phyloP scores from a whole-genome alignment of 2,113 vertebrate genomes.

The Perca flavescens region DNA sequence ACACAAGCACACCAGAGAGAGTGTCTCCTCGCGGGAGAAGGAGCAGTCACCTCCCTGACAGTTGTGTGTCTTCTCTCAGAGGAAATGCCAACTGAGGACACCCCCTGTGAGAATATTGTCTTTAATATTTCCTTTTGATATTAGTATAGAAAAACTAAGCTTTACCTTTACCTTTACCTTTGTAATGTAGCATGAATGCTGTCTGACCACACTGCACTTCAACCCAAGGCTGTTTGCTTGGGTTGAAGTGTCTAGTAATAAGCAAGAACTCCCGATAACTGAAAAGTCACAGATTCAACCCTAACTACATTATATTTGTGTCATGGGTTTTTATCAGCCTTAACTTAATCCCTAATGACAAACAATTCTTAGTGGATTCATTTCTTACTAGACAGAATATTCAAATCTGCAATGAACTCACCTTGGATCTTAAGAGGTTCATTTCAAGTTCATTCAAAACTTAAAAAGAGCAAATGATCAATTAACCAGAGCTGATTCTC shows the following conservation, averaged over 20 bases:
- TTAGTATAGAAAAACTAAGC: background rate
- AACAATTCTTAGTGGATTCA: background rate
- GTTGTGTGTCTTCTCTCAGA: constrained; percentile 23
- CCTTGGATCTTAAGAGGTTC: constrained; percentile 38
- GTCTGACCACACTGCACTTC: background rate
- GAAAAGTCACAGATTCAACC: background rate
- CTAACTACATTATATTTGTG: background rate
- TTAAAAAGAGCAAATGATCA: constrained; percentile 46
- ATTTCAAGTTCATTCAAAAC: constrained; percentile 47
- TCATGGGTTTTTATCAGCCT: background rate
- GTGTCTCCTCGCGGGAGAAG: background rate
- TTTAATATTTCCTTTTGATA: constrained; percentile 31
- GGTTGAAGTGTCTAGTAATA: background rate
- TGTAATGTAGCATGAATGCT: constrained; percentile 11
- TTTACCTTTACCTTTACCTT: background rate
- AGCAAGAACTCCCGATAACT: background rate
- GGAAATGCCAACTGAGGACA: constrained; percentile 15
- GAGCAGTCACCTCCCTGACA: background rate
- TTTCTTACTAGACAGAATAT: background rate
- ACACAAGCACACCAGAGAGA: background rate
- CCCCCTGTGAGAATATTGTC: background rate
- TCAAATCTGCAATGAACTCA: constrained; percentile 11
- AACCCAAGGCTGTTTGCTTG: background rate
- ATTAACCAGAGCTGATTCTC: constrained; percentile 52
- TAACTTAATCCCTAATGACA: background rate